phyloP scores from a whole-genome alignment of 2,797 vertebrate species.

The Echiichthys vipera region DNA sequence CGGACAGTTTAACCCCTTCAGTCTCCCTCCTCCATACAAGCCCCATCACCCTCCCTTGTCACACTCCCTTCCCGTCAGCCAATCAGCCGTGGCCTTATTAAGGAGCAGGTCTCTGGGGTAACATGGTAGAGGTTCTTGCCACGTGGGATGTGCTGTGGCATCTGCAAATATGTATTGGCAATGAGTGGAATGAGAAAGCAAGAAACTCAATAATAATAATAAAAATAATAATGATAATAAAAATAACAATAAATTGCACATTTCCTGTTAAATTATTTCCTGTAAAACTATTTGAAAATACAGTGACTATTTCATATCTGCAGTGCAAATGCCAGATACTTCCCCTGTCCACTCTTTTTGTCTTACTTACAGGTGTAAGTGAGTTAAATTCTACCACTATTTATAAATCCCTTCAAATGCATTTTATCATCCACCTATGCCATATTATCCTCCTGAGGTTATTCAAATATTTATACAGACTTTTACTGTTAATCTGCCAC shows the following conservation, averaged over 20 bases:
- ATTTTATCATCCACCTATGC: not conserved
- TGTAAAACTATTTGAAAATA: not conserved
- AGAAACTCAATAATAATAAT: not conserved
- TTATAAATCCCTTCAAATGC: not conserved
- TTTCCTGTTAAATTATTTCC: not conserved
- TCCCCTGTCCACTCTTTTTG: not conserved
- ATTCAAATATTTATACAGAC: not conserved
- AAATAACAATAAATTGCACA: no score
- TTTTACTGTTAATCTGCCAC: not conserved
- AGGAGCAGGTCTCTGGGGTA: conserved; percentile 70
- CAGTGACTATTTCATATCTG: not conserved
- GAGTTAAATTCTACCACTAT: not conserved
- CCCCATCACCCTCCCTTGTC: conserved; percentile 41
- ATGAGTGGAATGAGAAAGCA: conserved; percentile 27
- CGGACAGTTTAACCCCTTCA: conserved; percentile 52
- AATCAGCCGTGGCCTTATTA: conserved; percentile 69
- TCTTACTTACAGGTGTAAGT: not conserved
- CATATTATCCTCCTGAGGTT: not conserved
- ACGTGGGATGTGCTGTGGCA: conserved; percentile 51
- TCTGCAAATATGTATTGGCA: conserved; percentile 12
- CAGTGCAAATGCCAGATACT: not conserved
- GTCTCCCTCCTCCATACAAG: conserved; percentile 11
- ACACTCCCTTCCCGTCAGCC: conserved; percentile 45
- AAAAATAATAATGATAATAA: not conserved
- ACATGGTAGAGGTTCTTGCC: conserved; percentile 65